Percentiles rank a stretch among this genome's conserved stretches.
Evolutionary conservation across 30 jellyfish, hydroid and myxozoan species (phyloP).

Genomic region (Turritopsis rubra): DNA sequence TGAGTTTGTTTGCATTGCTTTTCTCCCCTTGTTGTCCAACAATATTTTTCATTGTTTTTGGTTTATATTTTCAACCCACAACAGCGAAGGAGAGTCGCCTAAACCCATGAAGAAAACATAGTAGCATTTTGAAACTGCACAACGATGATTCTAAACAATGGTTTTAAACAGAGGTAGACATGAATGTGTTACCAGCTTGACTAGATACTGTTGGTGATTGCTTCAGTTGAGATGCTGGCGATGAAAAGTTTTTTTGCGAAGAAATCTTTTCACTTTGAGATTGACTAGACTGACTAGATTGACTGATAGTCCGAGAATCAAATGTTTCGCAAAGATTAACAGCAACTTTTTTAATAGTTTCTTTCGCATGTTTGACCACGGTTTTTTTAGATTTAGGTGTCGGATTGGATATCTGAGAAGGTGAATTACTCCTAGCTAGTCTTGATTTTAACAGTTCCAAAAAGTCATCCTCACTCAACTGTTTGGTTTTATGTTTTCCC

Average conservation of each 20-base stretch:
- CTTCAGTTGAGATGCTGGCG: not conserved
- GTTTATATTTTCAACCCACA: slow-evolving; percentile 99
- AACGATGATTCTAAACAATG: slow-evolving; percentile 2
- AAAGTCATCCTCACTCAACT: slow-evolving; percentile 77
- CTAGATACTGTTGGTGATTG: slow-evolving; percentile 10
- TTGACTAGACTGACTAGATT: not conserved
- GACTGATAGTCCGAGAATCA: not conserved
- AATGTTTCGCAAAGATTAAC: not conserved
- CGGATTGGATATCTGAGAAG: not conserved
- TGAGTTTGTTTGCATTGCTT: slow-evolving; percentile 88
- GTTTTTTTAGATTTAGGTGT: not conserved
- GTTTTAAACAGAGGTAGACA: too few species aligned
- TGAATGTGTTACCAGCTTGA: not conserved
- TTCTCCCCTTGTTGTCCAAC: slow-evolving; percentile 99
- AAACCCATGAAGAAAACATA: not conserved
- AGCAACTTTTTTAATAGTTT: too few species aligned
- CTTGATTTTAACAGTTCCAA: slow-evolving; percentile 44
- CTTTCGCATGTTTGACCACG: too few species aligned
- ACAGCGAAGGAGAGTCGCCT: slow-evolving; percentile 17
- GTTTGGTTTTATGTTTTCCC: slow-evolving; percentile 55
- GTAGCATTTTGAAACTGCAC: not conserved
- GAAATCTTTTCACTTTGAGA: not conserved
- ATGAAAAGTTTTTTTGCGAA: not conserved
- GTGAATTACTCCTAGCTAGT: slow-evolving; percentile 37
- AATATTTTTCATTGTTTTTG: slow-evolving; percentile 58